phyloP scores from a whole-genome alignment of 2,888 invertebrate genomes.

The Leptopilina myrica region DNA sequence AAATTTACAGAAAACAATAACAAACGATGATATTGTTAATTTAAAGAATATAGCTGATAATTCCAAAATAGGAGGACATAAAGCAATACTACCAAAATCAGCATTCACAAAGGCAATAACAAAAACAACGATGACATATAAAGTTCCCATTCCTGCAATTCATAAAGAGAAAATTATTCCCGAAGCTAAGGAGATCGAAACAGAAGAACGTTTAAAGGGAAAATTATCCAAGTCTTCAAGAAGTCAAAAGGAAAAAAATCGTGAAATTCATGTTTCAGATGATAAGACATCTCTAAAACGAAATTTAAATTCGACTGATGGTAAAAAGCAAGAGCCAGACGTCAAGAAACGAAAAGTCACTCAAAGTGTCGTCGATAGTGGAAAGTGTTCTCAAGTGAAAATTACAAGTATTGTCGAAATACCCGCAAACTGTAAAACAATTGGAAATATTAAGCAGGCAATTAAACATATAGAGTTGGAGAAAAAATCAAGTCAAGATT shows the following conservation, averaged over 20 bases:
- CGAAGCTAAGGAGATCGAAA: constrained; percentile 60
- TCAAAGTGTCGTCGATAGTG: constrained; percentile 46
- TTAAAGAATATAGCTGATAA: constrained; percentile 72
- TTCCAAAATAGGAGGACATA: constrained; percentile 72
- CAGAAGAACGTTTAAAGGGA: constrained; percentile 54
- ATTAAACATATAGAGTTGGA: constrained; percentile 65
- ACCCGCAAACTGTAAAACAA: constrained; percentile 68
- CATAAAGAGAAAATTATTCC: constrained; percentile 68
- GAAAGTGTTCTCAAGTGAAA: constrained; percentile 22
- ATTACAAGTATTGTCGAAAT: constrained; percentile 48
- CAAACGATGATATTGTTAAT: constrained; percentile 59
- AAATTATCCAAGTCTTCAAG: constrained; percentile 37
- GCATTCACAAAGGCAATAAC: constrained; percentile 66
- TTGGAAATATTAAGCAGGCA: constrained; percentile 68
- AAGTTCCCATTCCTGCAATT: constrained; percentile 74
- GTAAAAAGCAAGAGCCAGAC: constrained; percentile 52
- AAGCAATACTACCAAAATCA: constrained; percentile 73
- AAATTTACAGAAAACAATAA: constrained; percentile 6
- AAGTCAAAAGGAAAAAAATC: constrained; percentile 36
- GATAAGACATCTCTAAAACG: constrained; percentile 61
- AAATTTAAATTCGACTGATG: constrained; percentile 36
- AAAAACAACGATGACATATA: constrained; percentile 74
- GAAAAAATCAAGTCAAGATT: constrained; percentile 33
- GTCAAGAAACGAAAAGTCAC: constrained; percentile 61
- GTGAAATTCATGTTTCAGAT: constrained; percentile 49